phyloP scores from a whole-genome alignment of 2,113 vertebrate species.

The Microtus richardsoni region DNA sequence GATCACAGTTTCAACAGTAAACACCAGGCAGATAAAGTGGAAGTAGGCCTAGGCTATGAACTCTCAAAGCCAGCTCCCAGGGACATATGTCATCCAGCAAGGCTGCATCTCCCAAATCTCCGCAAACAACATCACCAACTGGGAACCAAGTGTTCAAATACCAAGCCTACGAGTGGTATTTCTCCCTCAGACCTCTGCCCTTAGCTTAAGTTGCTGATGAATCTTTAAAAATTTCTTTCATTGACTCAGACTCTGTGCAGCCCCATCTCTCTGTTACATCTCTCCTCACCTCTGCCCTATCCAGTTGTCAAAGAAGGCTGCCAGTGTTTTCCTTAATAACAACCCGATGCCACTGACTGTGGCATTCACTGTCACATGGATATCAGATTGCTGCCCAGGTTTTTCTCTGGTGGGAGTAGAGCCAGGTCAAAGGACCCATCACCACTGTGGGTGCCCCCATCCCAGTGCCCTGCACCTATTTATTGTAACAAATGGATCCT shows the following conservation, averaged over 20 bases:
- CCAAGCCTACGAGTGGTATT: background rate
- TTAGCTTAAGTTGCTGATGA: background rate
- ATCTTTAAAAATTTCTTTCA: background rate
- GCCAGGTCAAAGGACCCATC: accelerated
- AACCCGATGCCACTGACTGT: background rate
- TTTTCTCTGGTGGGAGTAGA: background rate
- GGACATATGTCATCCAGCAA: background rate
- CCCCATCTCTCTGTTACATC: background rate
- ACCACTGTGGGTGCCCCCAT: background rate
- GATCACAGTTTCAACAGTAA: background rate
- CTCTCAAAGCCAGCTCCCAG: background rate
- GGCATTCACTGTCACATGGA: background rate
- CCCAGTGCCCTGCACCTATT: background rate
- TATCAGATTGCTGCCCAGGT: background rate
- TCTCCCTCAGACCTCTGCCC: background rate
- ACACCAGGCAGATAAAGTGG: background rate
- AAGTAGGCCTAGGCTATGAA: background rate
- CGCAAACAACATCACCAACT: background rate
- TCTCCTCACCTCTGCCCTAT: accelerated
- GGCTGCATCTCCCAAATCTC: background rate
- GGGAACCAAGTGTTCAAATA: background rate
- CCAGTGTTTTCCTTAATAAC: background rate
- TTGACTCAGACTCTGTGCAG: background rate
- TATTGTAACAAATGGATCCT: background rate
- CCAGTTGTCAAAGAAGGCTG: background rate